Base-by-base conservation (phyloP, 2,113 vertebrate species). In the Menura novaehollandiae region DNA sequence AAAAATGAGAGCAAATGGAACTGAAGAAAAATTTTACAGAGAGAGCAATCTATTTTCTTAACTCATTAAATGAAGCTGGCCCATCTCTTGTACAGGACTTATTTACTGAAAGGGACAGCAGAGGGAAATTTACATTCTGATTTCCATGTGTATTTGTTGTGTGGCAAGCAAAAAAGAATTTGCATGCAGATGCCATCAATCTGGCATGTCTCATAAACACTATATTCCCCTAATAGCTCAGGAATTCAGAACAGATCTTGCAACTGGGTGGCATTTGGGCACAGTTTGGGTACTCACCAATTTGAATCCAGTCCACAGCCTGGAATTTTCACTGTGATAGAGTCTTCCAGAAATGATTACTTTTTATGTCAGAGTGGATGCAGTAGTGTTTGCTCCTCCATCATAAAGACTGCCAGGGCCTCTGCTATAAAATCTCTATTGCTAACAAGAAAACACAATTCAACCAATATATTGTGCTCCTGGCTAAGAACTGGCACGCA, bases 341-440 rank as follows among this genome's bases (percentile, higher is more conserved):
- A 47, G 43, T 73, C 69, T 95, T 90, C 91, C 91, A 97, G 89
- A 91, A 94, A 81, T 78, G 4, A 95, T 94, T 91, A 72, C 60
- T 94, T 94, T 82, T 94, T 92, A 87, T 92, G 83, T 89, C 80
- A 96, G 62, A 87, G 43, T 69, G 64, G 64, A 75, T 72, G 77
- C 75, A 87, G 30, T 63, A 39, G 56, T 84, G 87, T 82, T 95
- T 91, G 75, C 52, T 92, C 27, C 46, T 91, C 67, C 28, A 37
- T 90, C 80, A 66, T 43, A 85, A 76, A 77, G 64, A 72, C 11
- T 44, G 92, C 88, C 93, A 91, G 77, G 37, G 33, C 71, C 76
- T 96, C 87, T 62, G 84, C 67, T 82, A 3, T 72, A 83, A 96
- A 95, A 77, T 69, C 62, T 77, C 82, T 89, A 13, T 82, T 71